Evolutionary conservation across 2,888 invertebrate genomes (phyloP).

Genomic region (Orchestes rusci): DNA sequence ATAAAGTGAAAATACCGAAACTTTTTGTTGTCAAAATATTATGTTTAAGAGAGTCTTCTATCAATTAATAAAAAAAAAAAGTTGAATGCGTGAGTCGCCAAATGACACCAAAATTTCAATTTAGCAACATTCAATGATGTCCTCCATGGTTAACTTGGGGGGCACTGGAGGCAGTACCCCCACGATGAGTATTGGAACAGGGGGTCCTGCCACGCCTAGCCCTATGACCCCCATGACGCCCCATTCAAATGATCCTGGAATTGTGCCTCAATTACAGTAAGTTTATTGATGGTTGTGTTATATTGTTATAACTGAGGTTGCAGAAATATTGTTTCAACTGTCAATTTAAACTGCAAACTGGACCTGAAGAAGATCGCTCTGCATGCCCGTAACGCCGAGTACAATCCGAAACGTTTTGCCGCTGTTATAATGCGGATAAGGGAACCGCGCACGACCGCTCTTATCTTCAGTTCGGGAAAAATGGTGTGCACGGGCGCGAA

Average conservation of each 20-base stretch:
- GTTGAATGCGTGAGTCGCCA: neutral
- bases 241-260: conserved; percentile 86
- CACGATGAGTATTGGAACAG: conserved; percentile 42
- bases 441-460: conserved; percentile 80
- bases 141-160: conserved; percentile 62
- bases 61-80: neutral
- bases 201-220: conserved; percentile 65
- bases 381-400: conserved; percentile 97
- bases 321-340: conserved; percentile 97
- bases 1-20: no score
- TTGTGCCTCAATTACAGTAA: conserved; percentile 87
- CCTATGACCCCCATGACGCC: conserved; percentile 90
- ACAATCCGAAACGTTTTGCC: conserved; percentile 98
- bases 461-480: conserved; percentile 79
- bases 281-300: conserved; percentile 4
- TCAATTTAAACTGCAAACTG: conserved; percentile 89
- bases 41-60: no score
- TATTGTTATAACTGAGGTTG: no score
- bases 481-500: conserved; percentile 86
- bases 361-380: conserved; percentile 96
- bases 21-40: no score
- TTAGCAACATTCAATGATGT: conserved; percentile 76
- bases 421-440: conserved; percentile 96
- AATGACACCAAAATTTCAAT: conserved; percentile 30
- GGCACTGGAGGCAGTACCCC: conserved; percentile 58